Conservation (phyloP, 2,888 invertebrate species). For the Colletes collaris region DNA sequence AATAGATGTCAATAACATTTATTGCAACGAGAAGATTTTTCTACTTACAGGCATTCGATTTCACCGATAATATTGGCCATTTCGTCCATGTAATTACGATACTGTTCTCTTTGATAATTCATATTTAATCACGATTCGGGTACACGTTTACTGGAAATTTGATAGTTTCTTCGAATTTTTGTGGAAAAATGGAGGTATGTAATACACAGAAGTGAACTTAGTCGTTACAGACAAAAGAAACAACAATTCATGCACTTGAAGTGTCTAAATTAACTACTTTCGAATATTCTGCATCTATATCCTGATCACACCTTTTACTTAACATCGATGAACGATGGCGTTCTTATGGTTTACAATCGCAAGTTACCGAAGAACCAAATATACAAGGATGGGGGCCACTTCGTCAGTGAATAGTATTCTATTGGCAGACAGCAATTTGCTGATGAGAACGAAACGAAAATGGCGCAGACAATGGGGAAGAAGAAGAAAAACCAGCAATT, state of each 20-base stretch:
- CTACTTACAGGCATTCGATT: conserved; percentile 69
- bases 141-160: conserved; percentile 17
- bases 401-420: conserved; percentile 6
- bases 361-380: background rate
- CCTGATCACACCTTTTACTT: background rate
- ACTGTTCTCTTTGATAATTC: conserved; percentile 31
- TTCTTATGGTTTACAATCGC: background rate
- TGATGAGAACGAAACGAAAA: conserved; percentile 46
- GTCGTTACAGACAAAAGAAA: background rate
- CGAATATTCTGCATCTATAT: too few species aligned
- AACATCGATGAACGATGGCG: background rate
- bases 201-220: background rate
- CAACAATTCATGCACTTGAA: background rate
- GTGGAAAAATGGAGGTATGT: background rate
- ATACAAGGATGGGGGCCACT: background rate
- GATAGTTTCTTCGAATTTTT: background rate
- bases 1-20: too few species aligned
- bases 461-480: conserved; percentile 23
- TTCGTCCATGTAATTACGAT: conserved; percentile 72
- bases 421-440: conserved; percentile 49
- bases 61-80: conserved; percentile 66
- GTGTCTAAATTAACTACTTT: too few species aligned
- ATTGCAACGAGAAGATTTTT: too few species aligned
- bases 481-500: conserved; percentile 44
- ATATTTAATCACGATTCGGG: conserved; percentile 40